Conservation (phyloP, 2,113 vertebrate genomes). For the Urocitellus parryii region DNA sequence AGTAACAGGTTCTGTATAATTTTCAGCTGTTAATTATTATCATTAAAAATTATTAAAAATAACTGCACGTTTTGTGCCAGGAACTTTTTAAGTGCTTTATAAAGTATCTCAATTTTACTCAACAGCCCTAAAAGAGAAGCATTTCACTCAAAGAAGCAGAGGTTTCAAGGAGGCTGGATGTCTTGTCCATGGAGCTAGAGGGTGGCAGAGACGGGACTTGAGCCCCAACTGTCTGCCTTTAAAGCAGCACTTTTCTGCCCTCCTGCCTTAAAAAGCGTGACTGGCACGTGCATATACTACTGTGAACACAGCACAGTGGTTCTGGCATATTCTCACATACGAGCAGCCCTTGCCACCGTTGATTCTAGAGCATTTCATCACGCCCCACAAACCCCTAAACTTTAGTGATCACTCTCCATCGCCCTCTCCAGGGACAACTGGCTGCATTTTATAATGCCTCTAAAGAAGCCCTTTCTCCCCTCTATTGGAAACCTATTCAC, state of each 20-base stretch:
- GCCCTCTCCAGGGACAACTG: neutral
- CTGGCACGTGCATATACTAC: too few relatives aligned
- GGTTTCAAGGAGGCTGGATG: neutral
- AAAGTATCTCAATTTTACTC: constrained; percentile 28
- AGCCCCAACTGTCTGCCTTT: too few relatives aligned
- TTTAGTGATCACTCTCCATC: neutral
- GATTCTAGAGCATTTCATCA: neutral
- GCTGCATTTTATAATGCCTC: neutral
- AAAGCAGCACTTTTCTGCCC: neutral
- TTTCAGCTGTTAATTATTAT: constrained; percentile 74
- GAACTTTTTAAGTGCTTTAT: constrained; percentile 49
- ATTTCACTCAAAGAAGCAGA: neutral
- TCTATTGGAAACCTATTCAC: neutral
- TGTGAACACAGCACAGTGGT: neutral
- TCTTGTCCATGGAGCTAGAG: rapidly evolving
- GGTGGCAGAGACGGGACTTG: neutral
- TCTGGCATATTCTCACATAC: neutral
- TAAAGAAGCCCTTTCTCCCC: neutral
- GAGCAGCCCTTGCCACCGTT: neutral
- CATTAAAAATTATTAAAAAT: constrained; percentile 76
- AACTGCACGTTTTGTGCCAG: constrained; percentile 41
- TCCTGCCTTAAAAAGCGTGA: too few relatives aligned
- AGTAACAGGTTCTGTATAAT: constrained; percentile 39
- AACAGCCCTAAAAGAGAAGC: neutral
- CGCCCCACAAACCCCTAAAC: neutral